Conservation (phyloP, 2,113 vertebrate genomes). For the Sminthopsis crassicaudata region DNA sequence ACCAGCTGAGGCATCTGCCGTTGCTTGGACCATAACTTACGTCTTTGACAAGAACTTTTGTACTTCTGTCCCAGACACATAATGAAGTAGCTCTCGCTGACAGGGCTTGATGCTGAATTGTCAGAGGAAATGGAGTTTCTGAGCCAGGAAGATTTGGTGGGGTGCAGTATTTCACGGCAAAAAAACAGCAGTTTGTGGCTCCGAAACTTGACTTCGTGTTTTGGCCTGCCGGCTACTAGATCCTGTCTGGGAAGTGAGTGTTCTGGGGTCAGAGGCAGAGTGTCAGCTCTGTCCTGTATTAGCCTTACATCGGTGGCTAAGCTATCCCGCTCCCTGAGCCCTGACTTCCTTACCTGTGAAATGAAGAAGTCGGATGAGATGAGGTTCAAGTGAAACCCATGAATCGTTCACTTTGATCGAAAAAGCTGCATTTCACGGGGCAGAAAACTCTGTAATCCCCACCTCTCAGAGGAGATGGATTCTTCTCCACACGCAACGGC, state of each 20-base stretch:
- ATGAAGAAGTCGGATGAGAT: background rate
- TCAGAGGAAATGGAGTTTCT: slow-evolving; percentile 60
- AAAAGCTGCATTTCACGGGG: background rate
- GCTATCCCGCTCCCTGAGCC: background rate
- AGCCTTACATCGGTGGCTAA: background rate
- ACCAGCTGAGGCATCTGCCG: background rate
- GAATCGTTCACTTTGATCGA: background rate
- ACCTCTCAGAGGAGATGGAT: background rate
- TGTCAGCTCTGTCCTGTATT: background rate
- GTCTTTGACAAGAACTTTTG: slow-evolving; percentile 23
- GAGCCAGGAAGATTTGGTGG: slow-evolving; percentile 25
- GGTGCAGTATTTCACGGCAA: slow-evolving; percentile 11
- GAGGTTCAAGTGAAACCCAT: background rate
- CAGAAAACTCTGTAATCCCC: background rate
- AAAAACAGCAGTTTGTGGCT: background rate
- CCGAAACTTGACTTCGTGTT: slow-evolving; percentile 6
- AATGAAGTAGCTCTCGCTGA: slow-evolving; percentile 48
- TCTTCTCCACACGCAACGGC: background rate
- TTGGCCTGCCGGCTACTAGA: background rate
- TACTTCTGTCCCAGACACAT: slow-evolving; percentile 35
- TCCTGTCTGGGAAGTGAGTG: background rate
- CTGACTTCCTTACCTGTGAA: background rate
- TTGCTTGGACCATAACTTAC: background rate
- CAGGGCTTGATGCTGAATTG: slow-evolving; percentile 16
- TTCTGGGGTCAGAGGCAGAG: background rate